Evolutionary conservation across 2,888 invertebrate species (phyloP).

Genomic region (Zygogramma bicolorata): DNA sequence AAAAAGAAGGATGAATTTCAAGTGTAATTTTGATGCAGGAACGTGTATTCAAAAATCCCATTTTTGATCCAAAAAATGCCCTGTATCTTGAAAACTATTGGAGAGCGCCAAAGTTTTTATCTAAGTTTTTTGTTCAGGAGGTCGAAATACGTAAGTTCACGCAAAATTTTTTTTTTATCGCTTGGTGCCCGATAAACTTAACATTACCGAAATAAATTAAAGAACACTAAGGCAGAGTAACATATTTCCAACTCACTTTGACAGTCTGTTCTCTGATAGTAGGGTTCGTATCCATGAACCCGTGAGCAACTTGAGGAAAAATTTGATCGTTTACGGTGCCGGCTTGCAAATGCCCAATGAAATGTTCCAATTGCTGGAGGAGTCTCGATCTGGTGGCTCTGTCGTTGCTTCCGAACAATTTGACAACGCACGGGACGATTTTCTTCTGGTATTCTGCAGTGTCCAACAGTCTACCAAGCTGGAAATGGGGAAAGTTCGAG

Average conservation of each 20-base stretch:
- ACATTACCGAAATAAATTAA: no score
- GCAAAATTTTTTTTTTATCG: no score
- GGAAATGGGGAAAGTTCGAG: slow-evolving; percentile 62
- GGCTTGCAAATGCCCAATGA: slow-evolving; percentile 84
- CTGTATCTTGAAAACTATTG: no score
- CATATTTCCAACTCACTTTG: slow-evolving; percentile 72
- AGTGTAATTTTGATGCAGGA: no score
- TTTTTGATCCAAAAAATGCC: no score
- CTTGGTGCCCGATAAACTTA: no score
- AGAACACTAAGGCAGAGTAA: no score
- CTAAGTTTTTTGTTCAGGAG: no score
- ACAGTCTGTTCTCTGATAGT: slow-evolving; percentile 98
- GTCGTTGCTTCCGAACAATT: slow-evolving; percentile 95
- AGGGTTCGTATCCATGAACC: slow-evolving; percentile 97
- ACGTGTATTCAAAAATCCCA: no score
- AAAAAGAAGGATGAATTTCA: no score
- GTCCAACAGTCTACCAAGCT: slow-evolving; percentile 91
- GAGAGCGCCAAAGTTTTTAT: no score
- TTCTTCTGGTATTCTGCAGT: slow-evolving; percentile 94
- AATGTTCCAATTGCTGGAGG: slow-evolving; percentile 93
- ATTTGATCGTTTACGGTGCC: slow-evolving; percentile 94
- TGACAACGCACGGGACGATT: slow-evolving; percentile 97
- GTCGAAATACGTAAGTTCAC: no score
- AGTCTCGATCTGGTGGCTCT: slow-evolving; percentile 94
- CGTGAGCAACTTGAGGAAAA: slow-evolving; percentile 93